Base-by-base conservation (phyloP, 2,797 vertebrate species). In the Cynopterus sphinx region DNA sequence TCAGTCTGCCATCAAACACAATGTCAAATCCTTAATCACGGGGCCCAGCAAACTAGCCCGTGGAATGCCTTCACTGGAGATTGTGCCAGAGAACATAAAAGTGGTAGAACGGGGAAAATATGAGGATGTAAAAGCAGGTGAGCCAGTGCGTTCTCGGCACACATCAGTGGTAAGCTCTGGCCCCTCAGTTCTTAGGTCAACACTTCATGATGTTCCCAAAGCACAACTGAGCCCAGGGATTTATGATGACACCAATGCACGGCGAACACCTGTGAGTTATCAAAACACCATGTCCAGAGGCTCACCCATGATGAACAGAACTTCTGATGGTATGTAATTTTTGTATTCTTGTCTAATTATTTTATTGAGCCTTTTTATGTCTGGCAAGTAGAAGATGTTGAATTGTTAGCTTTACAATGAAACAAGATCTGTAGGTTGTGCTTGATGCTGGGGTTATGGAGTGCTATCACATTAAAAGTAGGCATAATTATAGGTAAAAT, bases 21-120 rank as follows among this genome's bases (percentile, higher is more conserved):
- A 99, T 41, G 99, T 99, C 97, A 99, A 99, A 98, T 99, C 99
- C 77, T 98, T 99, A 83, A 99, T 99, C 98, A 99, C 99, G 87
- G 99, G 99, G 97, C 99, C 99, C 65, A 98, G 98, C 96, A 99
- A 99, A 97, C 98, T 99, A 63, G 96, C 99, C 53, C 99, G 99
- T 83, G 98, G 98, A 93, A 98, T 99, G 98, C 98, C 99, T 43
- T 99, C 99, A 77, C 98, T 99, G 65, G 99, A 99, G 93, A 99
- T 99, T 95, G 98, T 98, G 94, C 97, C 98, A 28, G 99, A 99
- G 95, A 99, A 97, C 46, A 97, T 99, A 94, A 99, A 99, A 97
- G 98, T 97, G 81, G 98, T 98, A 94, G 99, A 99, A 92, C 98
- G 99, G 84, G 98, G 98, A 92, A 99, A 99, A 98, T 99, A 99